Evolutionary conservation across 2,113 vertebrate species (phyloP).

Genomic region (Taurulus bubalis): DNA sequence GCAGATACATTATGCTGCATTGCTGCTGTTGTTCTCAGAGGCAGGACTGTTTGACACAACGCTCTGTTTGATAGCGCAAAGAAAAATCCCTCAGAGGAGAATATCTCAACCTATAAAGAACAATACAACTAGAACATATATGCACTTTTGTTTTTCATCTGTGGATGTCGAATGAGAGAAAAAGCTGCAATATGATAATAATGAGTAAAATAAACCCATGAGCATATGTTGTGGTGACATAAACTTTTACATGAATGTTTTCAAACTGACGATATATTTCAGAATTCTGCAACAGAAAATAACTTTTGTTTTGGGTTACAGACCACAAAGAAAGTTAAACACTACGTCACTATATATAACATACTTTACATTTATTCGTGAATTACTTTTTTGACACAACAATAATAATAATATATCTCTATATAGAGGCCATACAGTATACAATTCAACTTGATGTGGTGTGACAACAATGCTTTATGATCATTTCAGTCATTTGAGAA

Average conservation of each 20-base stretch:
- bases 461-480: neutral
- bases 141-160: too few species aligned
- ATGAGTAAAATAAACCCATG: neutral
- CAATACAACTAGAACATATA: neutral
- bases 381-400: neutral
- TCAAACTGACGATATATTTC: too few species aligned
- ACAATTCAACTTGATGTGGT: neutral
- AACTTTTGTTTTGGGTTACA: too few species aligned
- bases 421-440: neutral
- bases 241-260: neutral
- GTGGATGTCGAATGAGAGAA: neutral
- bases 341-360: too few species aligned
- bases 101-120: neutral
- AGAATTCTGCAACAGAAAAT: too few species aligned
- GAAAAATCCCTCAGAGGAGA: too few species aligned
- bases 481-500: neutral
- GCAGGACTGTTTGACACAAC: too few species aligned
- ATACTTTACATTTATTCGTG: neutral
- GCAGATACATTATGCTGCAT: neutral
- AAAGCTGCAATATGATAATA: neutral
- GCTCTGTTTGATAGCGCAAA: neutral
- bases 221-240: too few species aligned
- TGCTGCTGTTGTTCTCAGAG: neutral
- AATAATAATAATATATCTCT: neutral
- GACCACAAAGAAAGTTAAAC: too few species aligned